phyloP scores from a whole-genome alignment of 1,140 invertebrate species.

The Temnothorax nylanderi region DNA sequence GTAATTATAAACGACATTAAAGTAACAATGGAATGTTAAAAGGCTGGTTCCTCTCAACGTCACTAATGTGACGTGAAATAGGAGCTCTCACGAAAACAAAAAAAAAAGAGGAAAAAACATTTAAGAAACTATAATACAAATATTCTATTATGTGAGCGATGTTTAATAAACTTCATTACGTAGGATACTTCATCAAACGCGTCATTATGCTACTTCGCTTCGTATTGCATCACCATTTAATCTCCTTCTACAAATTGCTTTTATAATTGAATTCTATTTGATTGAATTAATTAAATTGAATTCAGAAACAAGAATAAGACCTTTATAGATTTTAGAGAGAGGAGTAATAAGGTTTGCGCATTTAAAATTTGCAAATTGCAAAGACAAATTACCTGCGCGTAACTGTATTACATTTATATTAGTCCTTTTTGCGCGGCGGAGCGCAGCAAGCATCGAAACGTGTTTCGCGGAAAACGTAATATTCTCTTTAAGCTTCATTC shows the following conservation, averaged over 20 bases:
- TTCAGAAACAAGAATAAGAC: background rate
- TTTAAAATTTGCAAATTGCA: slow-evolving; percentile 12
- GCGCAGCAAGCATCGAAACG: slow-evolving; percentile 22
- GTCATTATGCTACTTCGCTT: background rate
- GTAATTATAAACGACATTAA: slow-evolving; percentile 65
- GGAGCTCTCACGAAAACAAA: background rate
- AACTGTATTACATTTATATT: background rate
- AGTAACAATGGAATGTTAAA: slow-evolving; percentile 47
- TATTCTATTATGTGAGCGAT: background rate
- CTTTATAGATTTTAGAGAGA: background rate
- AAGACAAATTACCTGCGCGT: background rate
- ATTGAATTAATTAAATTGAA: slow-evolving; percentile 35
- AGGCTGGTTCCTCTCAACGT: background rate
- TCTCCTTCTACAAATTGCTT: background rate
- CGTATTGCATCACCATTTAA: background rate
- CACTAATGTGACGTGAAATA: background rate
- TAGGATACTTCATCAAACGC: slow-evolving; percentile 1
- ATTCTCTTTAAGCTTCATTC: slow-evolving; percentile 51
- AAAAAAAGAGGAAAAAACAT: background rate
- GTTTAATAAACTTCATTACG: slow-evolving; percentile 6
- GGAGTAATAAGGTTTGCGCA: background rate
- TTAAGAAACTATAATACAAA: slow-evolving; percentile 5
- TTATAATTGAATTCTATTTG: slow-evolving; percentile 10
- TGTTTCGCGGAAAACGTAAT: slow-evolving; percentile 43
- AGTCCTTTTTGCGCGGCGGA: background rate